Conservation (phyloP, 2,797 vertebrate species). For the Notoglanidium macrostoma region DNA sequence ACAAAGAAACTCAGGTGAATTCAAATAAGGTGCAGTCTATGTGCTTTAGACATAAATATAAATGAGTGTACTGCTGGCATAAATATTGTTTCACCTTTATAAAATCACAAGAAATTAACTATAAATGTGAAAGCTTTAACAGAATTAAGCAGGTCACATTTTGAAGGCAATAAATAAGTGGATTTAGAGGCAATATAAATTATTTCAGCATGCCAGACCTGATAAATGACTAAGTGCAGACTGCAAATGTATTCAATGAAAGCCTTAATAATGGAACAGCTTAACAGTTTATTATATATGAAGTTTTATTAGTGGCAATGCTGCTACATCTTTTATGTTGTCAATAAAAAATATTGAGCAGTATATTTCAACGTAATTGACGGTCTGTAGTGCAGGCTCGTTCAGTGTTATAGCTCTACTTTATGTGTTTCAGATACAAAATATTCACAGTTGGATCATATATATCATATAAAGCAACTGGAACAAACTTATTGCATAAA, state of each 20-base stretch:
- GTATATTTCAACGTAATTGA: background rate
- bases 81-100: background rate
- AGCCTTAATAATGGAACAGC: background rate
- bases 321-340: background rate
- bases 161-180: slow-evolving; percentile 36
- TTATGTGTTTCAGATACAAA: background rate
- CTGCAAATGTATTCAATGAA: slow-evolving; percentile 17
- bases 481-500: background rate
- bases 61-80: background rate
- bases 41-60: background rate
- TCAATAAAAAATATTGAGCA: background rate
- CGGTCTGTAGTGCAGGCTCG: background rate
- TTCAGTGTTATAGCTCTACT: background rate
- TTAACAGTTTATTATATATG: background rate
- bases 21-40: background rate
- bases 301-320: background rate
- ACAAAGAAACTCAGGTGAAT: background rate
- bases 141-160: slow-evolving; percentile 32
- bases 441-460: background rate
- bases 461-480: background rate
- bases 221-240: slow-evolving; percentile 21
- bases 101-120: background rate
- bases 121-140: slow-evolving; percentile 37
- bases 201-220: slow-evolving; percentile 16
- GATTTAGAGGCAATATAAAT: slow-evolving; percentile 31